Conservation (phyloP, 2,888 invertebrate genomes). For the Drosophila suboccidentalis region DNA sequence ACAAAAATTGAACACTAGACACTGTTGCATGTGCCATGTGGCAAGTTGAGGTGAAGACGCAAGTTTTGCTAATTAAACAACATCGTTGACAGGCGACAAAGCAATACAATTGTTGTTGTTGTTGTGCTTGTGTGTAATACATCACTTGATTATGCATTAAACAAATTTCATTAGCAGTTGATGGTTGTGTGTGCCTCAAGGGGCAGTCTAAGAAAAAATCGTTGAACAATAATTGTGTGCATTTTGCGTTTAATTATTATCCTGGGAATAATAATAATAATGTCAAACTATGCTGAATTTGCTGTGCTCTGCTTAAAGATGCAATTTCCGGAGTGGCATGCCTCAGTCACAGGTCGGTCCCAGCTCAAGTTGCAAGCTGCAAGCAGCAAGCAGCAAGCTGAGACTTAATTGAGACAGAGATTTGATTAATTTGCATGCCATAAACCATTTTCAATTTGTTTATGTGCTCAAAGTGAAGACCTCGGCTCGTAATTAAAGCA, state of each 20-base stretch:
- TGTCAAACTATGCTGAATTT: slow-evolving; percentile 16
- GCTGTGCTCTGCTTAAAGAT: slow-evolving; percentile 21
- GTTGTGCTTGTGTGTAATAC: slow-evolving; percentile 41
- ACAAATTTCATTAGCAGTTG: slow-evolving; percentile 46
- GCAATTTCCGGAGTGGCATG: slow-evolving; percentile 36
- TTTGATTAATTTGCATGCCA: slow-evolving; percentile 79
- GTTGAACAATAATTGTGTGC: slow-evolving; percentile 23
- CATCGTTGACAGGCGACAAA: slow-evolving; percentile 45
- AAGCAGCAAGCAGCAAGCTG: not conserved
- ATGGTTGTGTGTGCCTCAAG: slow-evolving; percentile 6
- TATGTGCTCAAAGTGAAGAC: slow-evolving; percentile 64
- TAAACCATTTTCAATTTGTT: slow-evolving; percentile 78
- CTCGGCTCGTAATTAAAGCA: slow-evolving; percentile 68
- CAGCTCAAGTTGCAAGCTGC: not conserved
- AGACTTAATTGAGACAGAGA: slow-evolving; percentile 71
- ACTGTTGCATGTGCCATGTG: slow-evolving; percentile 35
- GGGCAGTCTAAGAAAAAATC: not conserved
- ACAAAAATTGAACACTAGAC: slow-evolving; percentile 4
- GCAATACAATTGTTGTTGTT: slow-evolving; percentile 20
- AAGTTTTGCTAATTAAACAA: slow-evolving; percentile 61
- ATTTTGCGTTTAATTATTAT: slow-evolving; percentile 48
- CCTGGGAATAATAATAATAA: slow-evolving; percentile 21
- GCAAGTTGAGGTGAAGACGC: slow-evolving; percentile 16
- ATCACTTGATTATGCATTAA: slow-evolving; percentile 68
- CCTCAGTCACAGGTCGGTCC: not conserved